Percentiles rank a stretch among this genome's conserved stretches.
These are phyloP conservation scores for Zosterops hypoxanthus DNA, from an alignment of 2,113 vertebrate genomes.

Conservation along the genomic window DNA sequence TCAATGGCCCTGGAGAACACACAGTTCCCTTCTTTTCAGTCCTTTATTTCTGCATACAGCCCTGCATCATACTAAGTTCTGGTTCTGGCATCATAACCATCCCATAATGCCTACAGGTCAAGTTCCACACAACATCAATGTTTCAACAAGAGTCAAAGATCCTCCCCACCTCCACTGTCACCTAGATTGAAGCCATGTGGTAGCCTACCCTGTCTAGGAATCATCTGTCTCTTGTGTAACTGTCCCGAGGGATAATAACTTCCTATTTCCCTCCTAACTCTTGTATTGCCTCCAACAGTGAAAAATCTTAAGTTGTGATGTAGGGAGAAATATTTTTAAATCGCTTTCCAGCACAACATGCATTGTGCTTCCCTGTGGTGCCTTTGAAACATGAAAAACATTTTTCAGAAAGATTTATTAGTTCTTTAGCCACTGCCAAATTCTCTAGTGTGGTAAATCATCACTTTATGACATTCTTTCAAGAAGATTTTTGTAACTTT, in stretches of 20 bases:
- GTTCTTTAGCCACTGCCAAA: background rate
- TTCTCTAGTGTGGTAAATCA: constrained; percentile 39
- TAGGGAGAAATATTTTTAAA: constrained; percentile 8
- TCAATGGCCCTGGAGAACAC: background rate
- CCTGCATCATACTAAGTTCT: background rate
- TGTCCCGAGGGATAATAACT: background rate
- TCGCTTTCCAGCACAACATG: background rate
- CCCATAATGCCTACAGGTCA: background rate
- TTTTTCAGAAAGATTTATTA: constrained; percentile 34
- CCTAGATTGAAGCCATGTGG: background rate
- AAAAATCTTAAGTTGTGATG: background rate
- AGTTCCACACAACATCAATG: background rate
- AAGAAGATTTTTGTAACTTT: constrained; percentile 42
- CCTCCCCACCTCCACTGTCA: background rate
- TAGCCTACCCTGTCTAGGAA: background rate
- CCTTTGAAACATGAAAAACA: constrained; percentile 9
- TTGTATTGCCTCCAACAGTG: background rate
- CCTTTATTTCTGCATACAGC: background rate
- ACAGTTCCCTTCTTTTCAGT: background rate
- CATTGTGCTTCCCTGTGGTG: background rate
- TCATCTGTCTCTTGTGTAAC: background rate
- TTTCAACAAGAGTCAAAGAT: background rate
- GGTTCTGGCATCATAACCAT: background rate
- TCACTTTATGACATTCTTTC: constrained; percentile 26
- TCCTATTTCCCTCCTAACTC: background rate